A percentile compares a stretch with the other conserved stretches of the same genome.
Evolutionary conservation across 2,797 vertebrate species (phyloP).

Genomic region (Onychomys arenicola): DNA sequence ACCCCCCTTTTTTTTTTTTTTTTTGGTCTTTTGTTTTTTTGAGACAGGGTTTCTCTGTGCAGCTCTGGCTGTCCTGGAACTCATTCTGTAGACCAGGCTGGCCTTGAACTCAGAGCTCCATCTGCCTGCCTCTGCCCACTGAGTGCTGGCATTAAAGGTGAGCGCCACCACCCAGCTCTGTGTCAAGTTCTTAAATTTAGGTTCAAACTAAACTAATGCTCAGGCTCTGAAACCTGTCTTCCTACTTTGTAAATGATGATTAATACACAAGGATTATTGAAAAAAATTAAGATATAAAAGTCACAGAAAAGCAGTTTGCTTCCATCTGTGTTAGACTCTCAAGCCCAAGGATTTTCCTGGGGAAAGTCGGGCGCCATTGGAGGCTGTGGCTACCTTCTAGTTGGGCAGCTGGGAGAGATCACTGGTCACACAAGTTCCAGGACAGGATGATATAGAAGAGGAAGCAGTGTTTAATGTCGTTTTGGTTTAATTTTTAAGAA

Average conservation of each 20-base stretch:
- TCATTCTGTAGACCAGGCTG: background rate
- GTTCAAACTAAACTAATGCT: background rate
- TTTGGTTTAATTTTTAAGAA: slow-evolving; percentile 38
- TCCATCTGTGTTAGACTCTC: background rate
- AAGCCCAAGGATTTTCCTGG: background rate
- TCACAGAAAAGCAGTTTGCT: background rate
- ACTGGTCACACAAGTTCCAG: background rate
- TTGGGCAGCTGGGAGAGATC: background rate
- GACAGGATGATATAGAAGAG: background rate
- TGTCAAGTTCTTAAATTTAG: background rate
- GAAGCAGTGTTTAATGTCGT: slow-evolving; percentile 43
- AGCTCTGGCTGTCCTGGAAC: background rate
- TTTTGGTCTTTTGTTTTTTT: background rate
- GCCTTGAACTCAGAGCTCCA: background rate
- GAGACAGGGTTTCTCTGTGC: background rate
- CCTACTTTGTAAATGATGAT: background rate
- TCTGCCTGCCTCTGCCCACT: background rate
- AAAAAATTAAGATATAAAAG: background rate
- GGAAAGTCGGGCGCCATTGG: background rate
- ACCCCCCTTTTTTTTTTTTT: background rate
- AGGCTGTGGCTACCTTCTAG: background rate
- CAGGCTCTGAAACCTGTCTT: background rate
- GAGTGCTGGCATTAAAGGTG: background rate
- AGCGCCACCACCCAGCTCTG: background rate
- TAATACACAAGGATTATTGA: background rate